Conservation (phyloP, 2,797 vertebrate genomes). For the Syngnathus rostellatus region DNA sequence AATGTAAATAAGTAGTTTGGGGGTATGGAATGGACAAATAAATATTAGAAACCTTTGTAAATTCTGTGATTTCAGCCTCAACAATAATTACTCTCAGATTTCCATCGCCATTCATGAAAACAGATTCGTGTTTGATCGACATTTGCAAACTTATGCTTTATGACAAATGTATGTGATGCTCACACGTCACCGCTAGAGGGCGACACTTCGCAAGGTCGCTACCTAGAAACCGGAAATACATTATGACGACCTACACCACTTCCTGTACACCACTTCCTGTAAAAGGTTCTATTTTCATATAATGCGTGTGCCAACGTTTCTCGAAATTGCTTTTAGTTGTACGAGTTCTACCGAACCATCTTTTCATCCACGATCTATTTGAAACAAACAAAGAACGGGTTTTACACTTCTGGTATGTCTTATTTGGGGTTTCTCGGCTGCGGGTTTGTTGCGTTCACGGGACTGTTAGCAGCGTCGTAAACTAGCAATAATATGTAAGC, state of each 20-base stretch:
- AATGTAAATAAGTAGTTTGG: no score
- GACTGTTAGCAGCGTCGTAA: not conserved
- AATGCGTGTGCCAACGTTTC: not conserved
- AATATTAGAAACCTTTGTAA: no score
- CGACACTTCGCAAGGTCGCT: slow-evolving; percentile 13
- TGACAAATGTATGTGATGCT: not conserved
- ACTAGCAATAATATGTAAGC: not conserved
- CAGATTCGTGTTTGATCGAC: no score
- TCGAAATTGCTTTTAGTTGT: not conserved
- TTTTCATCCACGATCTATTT: not conserved
- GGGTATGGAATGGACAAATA: no score
- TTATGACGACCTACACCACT: not conserved
- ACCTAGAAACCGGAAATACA: not conserved
- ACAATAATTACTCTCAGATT: no score
- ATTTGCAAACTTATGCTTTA: no score
- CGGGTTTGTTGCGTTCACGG: not conserved
- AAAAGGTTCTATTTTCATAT: not conserved
- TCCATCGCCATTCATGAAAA: no score
- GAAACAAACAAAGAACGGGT: not conserved
- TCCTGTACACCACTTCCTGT: not conserved
- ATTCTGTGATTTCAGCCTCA: no score
- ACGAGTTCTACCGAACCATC: not conserved
- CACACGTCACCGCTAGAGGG: slow-evolving; percentile 23
- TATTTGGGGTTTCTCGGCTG: no score
- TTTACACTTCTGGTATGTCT: not conserved